Evolutionary conservation across 2,888 invertebrate genomes (phyloP).

Genomic region (Trissolcus brochymenae): DNA sequence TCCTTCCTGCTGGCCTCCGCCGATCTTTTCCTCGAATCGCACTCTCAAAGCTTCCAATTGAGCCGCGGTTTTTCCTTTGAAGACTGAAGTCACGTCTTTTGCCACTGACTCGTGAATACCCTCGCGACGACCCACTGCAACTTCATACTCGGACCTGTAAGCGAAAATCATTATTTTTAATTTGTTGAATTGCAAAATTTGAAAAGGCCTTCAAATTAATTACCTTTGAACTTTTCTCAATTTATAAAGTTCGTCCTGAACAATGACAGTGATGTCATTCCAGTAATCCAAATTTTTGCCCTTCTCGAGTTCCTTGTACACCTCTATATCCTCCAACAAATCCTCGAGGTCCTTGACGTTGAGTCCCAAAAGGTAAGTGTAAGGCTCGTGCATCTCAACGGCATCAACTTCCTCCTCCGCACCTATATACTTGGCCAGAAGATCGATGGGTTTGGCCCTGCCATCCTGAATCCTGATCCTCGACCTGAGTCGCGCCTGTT

Average conservation of each 20-base stretch:
- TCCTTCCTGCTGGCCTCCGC: constrained; percentile 87
- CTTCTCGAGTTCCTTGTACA: constrained; percentile 94
- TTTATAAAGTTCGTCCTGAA: constrained; percentile 93
- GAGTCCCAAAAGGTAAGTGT: constrained; percentile 94
- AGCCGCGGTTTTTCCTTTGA: constrained; percentile 93
- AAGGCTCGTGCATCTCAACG: constrained; percentile 98
- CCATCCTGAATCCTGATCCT: constrained; percentile 97
- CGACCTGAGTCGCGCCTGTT: constrained; percentile 95
- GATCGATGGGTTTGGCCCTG: constrained; percentile 97
- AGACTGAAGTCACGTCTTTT: constrained; percentile 90
- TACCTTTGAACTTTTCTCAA: constrained; percentile 84
- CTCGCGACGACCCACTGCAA: constrained; percentile 81
- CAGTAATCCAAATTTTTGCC: constrained; percentile 94
- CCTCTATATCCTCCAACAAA: constrained; percentile 95
- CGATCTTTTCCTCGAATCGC: constrained; percentile 92
- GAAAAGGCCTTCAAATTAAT: neutral
- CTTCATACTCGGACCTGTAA: constrained; percentile 81
- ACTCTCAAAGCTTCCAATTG: constrained; percentile 90
- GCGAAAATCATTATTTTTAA: neutral
- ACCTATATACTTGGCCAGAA: constrained; percentile 96
- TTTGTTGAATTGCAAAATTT: neutral
- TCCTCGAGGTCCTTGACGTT: constrained; percentile 95
- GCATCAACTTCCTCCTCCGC: constrained; percentile 93
- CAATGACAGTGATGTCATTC: constrained; percentile 97
- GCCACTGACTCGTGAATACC: constrained; percentile 95